Percentiles rank a stretch among this genome's conserved stretches.
Evolutionary conservation across 2,113 vertebrate genomes (phyloP).

Genomic region (Bos indicus): DNA sequence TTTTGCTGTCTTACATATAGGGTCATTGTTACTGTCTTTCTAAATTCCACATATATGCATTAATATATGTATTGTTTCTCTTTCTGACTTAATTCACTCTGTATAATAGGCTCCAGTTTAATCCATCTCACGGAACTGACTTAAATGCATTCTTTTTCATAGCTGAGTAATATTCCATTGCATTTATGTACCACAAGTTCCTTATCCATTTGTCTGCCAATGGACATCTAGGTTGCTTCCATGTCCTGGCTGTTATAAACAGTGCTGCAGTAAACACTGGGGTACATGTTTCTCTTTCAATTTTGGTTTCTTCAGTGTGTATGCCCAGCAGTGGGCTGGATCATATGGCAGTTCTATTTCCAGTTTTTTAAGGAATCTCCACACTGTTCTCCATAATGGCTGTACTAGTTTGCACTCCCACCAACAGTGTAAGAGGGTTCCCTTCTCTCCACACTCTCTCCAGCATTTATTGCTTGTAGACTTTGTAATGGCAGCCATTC

Average conservation of each 20-base stretch:
- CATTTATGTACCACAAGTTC: not conserved
- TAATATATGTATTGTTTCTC: not conserved
- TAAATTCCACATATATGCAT: not conserved
- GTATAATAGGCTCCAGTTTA: not conserved
- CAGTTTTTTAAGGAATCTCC: not conserved
- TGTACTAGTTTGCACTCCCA: not conserved
- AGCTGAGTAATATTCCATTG: not conserved
- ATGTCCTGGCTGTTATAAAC: not conserved
- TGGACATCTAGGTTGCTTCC: not conserved
- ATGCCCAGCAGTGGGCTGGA: not conserved
- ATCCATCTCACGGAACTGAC: not conserved
- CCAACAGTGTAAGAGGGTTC: not conserved
- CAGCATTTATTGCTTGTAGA: not conserved
- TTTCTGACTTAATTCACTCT: not conserved
- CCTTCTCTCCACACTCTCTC: not conserved
- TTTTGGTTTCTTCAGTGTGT: not conserved
- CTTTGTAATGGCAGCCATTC: not conserved
- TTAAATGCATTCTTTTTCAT: not conserved
- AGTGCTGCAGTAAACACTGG: not conserved
- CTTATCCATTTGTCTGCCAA: not conserved
- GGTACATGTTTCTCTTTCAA: not conserved
- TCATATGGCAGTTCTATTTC: not conserved
- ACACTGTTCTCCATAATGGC: not conserved
- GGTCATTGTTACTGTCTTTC: not conserved
- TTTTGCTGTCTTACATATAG: not conserved